Percentiles rank a stretch among this genome's conserved stretches.
Evolutionary conservation across 2,113 vertebrate species (phyloP).

Genomic region (Tachysurus fulvidraco): DNA sequence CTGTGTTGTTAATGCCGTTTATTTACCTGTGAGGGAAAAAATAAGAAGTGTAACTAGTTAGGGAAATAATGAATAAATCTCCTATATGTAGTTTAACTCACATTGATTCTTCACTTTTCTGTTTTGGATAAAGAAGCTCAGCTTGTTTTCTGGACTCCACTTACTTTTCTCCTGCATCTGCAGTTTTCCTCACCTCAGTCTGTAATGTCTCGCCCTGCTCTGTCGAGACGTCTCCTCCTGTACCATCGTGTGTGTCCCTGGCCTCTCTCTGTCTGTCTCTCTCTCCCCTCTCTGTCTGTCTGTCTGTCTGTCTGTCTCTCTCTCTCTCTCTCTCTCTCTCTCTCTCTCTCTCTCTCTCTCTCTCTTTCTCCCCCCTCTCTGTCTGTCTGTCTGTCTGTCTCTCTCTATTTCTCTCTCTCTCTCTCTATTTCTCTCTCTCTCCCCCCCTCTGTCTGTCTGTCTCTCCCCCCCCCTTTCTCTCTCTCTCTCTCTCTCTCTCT

Average conservation of each 20-base stretch:
- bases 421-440: neutral
- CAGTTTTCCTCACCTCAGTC: neutral
- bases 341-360: neutral
- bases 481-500: neutral
- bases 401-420: neutral
- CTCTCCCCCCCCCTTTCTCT: too few relatives aligned
- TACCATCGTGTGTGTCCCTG: neutral
- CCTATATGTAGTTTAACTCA: neutral
- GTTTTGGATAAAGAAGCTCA: neutral
- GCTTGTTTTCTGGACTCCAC: neutral
- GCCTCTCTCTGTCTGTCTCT: neutral
- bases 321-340: neutral
- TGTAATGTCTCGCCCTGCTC: neutral
- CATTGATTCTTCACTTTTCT: neutral
- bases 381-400: too few relatives aligned
- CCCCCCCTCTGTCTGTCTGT: too few relatives aligned
- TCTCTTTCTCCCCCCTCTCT: neutral
- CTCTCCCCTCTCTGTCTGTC: too few relatives aligned
- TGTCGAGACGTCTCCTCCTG: neutral
- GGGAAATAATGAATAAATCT: neutral
- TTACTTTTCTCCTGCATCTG: neutral
- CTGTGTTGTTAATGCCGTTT: too few relatives aligned
- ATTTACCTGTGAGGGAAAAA: too few relatives aligned
- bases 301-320: too few relatives aligned
- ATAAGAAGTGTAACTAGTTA: neutral